phyloP scores from a whole-genome alignment of 2,113 vertebrate genomes.

The Cervus canadensis region DNA sequence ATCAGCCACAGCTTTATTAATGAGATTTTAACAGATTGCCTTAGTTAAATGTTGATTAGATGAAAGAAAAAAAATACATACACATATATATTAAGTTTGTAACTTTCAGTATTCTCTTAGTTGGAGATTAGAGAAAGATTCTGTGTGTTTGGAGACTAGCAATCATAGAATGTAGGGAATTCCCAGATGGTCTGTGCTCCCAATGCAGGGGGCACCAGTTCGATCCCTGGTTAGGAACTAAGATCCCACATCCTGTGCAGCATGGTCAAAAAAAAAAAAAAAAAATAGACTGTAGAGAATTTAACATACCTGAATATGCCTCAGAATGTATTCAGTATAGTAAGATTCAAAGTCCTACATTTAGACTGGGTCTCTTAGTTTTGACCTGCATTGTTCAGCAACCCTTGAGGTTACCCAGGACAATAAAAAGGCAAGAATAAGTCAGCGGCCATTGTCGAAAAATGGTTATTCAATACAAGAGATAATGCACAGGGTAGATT shows the following conservation, averaged over 20 bases:
- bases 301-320: not conserved
- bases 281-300: not conserved
- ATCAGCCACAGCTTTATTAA: constrained; percentile 15
- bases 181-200: not conserved
- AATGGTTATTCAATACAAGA: not conserved
- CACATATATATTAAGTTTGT: not conserved
- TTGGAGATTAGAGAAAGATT: not conserved
- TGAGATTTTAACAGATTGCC: constrained; percentile 27
- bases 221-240: not conserved
- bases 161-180: not conserved
- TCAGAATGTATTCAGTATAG: not conserved
- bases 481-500: not conserved
- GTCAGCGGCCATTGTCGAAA: not conserved
- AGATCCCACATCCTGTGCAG: not conserved
- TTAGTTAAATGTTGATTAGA: constrained; percentile 5
- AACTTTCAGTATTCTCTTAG: not conserved
- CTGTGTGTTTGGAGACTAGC: not conserved
- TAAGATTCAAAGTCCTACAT: not conserved
- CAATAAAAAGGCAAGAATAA: not conserved
- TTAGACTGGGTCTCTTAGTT: not conserved
- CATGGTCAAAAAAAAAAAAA: not conserved
- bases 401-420: not conserved
- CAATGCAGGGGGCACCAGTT: not conserved
- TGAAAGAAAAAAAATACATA: not conserved
- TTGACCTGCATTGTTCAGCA: not conserved